Evolutionary conservation across 2,888 invertebrate genomes (phyloP), one percentile per base, ranked within the genome.

Genomic region (Cremastobaeus sp.): DNA sequence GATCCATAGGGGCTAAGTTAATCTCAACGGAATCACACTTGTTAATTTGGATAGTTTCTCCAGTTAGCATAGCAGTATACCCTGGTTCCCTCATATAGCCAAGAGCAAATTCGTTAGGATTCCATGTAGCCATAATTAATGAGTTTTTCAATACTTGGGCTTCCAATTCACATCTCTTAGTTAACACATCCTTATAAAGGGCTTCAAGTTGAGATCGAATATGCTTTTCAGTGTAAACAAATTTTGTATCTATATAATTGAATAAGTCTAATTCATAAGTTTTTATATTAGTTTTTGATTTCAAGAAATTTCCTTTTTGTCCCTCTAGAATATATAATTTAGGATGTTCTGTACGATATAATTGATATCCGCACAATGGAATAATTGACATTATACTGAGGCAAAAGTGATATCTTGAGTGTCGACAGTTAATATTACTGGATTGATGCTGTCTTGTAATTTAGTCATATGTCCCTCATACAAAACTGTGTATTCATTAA

Each of bases 201-300:
- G 17, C 4, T 34, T 32, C 6, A 0, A 48, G 0, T 34, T 48
- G 48, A 3, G 0, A 11, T 18, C 12, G n/a, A 0, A 34, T 1
- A 8, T 48, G 34, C 14, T 8, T 11, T 59, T 82, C 80, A 0
- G 78, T 71, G 50, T 81, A 82, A 6, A 82, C 47, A 3, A 82
- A 79, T 70, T 82, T 81, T 1, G 76, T 72, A 34, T 78, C 79
- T 0, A 79, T 57, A 25, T 80, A 79, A 0, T 55, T 14, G 2
- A 77, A 77, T 0, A 79, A 37, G 18, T 80, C 78, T 0, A 76
- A 20, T 11, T 77, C 74, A 32, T 54, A 17, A 0, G 64, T 35
- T 17, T 18, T 21, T 8, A 1, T 12, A 17, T 11, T 17, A 3
- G 4, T 3, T 14, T 11, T 25, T n/a, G n/a, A n/a, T n/a, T 14